Conservation (phyloP, 1,140 invertebrate species). For the Papilio polytes region DNA sequence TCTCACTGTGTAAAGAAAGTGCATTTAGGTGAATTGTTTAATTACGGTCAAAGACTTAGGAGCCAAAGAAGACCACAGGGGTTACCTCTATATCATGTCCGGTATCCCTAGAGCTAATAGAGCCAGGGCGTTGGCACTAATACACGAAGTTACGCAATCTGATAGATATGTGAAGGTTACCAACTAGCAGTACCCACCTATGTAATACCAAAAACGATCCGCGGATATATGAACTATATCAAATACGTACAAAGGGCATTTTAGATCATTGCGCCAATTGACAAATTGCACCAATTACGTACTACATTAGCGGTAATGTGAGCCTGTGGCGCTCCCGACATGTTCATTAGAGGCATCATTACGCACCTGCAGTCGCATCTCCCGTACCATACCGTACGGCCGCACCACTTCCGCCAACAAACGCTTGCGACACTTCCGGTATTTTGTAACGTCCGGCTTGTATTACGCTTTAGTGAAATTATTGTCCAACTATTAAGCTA, state of each 20-base stretch:
- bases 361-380: slow-evolving; percentile 59
- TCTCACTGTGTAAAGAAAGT: neutral
- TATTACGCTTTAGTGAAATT: slow-evolving; percentile 1
- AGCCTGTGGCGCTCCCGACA: slow-evolving; percentile 52
- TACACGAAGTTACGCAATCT: neutral
- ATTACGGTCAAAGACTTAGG: too few relatives aligned
- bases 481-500: neutral
- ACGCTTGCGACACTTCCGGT: slow-evolving; percentile 60
- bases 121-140: neutral
- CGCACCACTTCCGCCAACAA: slow-evolving; percentile 57
- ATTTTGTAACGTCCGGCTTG: slow-evolving; percentile 65
- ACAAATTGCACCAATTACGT: slow-evolving; percentile 43
- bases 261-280: slow-evolving; percentile 43
- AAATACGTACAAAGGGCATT: slow-evolving; percentile 17
- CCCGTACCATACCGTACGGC: slow-evolving; percentile 46
- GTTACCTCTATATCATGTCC: too few relatives aligned
- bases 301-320: slow-evolving; percentile 49
- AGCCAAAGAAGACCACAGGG: too few relatives aligned
- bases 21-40: neutral
- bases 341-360: slow-evolving; percentile 65
- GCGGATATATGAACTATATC: neutral
- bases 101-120: neutral
- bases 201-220: neutral
- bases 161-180: neutral
- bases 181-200: neutral